A percentile compares a stretch with the other conserved stretches of the same genome.
Conservation (phyloP, 1,140 invertebrate species). For the Antheraea pernyi region DNA sequence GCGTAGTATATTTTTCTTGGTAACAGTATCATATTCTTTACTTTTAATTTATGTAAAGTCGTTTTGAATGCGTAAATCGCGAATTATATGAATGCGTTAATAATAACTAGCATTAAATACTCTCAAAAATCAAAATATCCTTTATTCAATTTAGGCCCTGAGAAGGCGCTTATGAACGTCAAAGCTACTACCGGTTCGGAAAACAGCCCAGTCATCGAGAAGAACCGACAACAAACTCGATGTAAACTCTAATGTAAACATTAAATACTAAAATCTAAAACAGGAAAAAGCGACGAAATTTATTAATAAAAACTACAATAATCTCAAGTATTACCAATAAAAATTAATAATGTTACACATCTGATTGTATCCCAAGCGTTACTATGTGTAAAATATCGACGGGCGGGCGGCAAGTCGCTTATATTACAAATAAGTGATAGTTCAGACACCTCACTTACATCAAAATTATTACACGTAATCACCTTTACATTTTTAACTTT, state of each 20-base stretch:
- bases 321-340: not conserved
- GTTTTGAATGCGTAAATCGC: not conserved
- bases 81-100: not conserved
- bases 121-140: no score
- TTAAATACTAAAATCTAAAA: not conserved
- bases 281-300: not conserved
- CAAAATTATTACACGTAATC: not conserved
- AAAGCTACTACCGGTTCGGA: no score
- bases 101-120: not conserved
- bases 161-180: no score
- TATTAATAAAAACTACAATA: not conserved
- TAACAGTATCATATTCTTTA: not conserved
- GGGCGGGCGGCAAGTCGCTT: slow-evolving; percentile 32
- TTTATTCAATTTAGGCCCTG: no score
- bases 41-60: not conserved
- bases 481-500: no score
- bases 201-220: no score
- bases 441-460: slow-evolving; percentile 2
- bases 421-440: not conserved
- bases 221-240: no score
- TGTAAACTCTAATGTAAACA: not conserved
- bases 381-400: slow-evolving; percentile 6
- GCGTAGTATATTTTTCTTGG: no score
- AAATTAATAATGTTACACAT: not conserved
- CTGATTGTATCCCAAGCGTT: not conserved